phyloP scores from a whole-genome alignment of 1,140 invertebrate genomes.

The Drosophila kepulauana region DNA sequence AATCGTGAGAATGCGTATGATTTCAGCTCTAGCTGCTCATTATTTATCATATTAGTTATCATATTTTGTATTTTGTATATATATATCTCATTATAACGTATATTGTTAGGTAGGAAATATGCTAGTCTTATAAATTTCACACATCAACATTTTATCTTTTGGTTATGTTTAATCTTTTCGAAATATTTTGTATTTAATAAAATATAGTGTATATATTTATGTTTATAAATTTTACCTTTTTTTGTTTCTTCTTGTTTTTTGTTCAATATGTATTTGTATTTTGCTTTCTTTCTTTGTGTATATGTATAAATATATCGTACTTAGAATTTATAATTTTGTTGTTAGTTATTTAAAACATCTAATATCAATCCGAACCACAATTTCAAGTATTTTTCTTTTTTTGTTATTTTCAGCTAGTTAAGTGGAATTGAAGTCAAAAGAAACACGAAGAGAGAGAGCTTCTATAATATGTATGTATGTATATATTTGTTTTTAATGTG shows the following conservation, averaged over 20 bases:
- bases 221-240: conserved; percentile 29
- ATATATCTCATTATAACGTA: conserved; percentile 57
- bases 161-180: conserved; percentile 65
- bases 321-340: conserved; percentile 29
- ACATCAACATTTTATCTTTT: conserved; percentile 81
- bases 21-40: conserved; percentile 70
- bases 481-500: conserved; percentile 14
- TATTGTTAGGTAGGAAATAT: conserved; percentile 83
- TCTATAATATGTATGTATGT: conserved; percentile 14
- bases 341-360: conserved; percentile 61
- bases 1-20: conserved; percentile 58
- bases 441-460: conserved; percentile 61
- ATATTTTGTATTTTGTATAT: conserved; percentile 51
- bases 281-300: conserved; percentile 27
- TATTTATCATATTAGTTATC: conserved; percentile 45
- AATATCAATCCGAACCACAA: conserved; percentile 75
- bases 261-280: conserved; percentile 51
- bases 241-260: conserved; percentile 2
- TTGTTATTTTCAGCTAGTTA: conserved; percentile 21
- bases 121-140: conserved; percentile 85
- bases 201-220: conserved; percentile 70
- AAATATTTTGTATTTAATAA: conserved; percentile 80
- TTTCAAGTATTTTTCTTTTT: conserved; percentile 33
- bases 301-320: conserved; percentile 48
- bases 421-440: conserved; percentile 48